Base-by-base conservation (phyloP, 1,140 invertebrate genomes). In the Andrena cerasifolii region DNA sequence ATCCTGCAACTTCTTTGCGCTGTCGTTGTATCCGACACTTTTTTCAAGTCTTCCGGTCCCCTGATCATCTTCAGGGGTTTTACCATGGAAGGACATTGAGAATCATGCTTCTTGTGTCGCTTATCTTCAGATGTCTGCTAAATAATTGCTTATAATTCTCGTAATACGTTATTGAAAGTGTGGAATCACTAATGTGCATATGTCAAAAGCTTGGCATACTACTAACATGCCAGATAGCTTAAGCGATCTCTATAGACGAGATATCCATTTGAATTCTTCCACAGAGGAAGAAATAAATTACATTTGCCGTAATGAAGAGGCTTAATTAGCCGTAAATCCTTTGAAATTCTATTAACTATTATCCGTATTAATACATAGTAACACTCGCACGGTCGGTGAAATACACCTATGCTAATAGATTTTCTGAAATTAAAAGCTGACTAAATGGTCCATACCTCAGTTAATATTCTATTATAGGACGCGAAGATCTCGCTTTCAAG, bases 261-360 rank as follows among this genome's bases (percentile, higher is more conserved):
- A 56, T 72, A 21, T 78, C 43, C 47, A 73, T 72, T 24, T 68
- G 54, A 58, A 56, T 36, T 66, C 58, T 14, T 63, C 24, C 59
- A 31, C n/a, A 6, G 6, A 33, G 59, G 43, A 16, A 56, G 62
- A 78, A 70, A n/a, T 51, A 51, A 51, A 51, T 51, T 24, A 51
- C 21, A 51, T 6, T 24, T 7, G 49, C 49, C 7, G 24, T 51
- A n/a, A 21, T 51, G 10, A 51, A 51, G 49, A 10, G 49, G 49
- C 21, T 51, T 51, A 51, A 51, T 51, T 51, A 51, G 49, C 16
- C 49, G 49, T 51, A 51, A 51, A 51, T 51, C 49, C 49, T 51
- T 21, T 24, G 49, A 21, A 51, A 51, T 51, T 51, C 49, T 51
- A 51, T 51, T 24, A 16, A 12, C 21, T 51, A 51, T 21, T 51